Base-by-base conservation (phyloP, 2,797 vertebrate species). In the Adrianichthys oophorus region DNA sequence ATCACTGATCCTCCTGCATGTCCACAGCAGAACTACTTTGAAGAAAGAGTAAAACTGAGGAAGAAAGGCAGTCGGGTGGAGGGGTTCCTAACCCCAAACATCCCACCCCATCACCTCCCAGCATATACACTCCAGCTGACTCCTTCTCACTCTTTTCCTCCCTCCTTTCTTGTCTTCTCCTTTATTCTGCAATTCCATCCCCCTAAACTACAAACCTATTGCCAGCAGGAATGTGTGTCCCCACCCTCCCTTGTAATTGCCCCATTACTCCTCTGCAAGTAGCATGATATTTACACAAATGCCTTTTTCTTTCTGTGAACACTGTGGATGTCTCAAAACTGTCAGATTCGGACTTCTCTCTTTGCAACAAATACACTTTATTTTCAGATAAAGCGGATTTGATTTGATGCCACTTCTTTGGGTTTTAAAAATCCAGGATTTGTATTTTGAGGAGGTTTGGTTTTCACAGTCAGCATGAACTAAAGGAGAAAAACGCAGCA, bases 31-130 rank as follows among this genome's bases (percentile, higher is more conserved):
- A 79, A 72, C 78, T 67, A 57, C 29, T 52, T 73, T 70, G 67
- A 74, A 70, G 59, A 82, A 90, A 80, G 85, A 85, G 82, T 82
- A 62, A 63, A 79, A 83, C 61, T 78, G 78, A 74, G 70, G 59
- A 63, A 70, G 68, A 59, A 37, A 45, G 58, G 61, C 26, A 26
- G 5, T 26, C 6, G 55, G 44, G 70, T 66, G 65, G 74, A 79
- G 78, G 74, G 79, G 32, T 32, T 80, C 68, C 58, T 50, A 70
- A 74, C 40, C 59, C 68, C 74, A 43, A 18, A 4, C 46, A n/a
- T 16, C 41, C 45, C 55, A 23, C 32, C 66, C 59, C 45, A 32
- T 70, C 48, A 48, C 67, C 52, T 48, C 66, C 59, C 47, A 40
- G 70, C 48, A 48, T 65, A 52, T 48, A 75, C 53, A 46, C 70